Conservation (phyloP, 2,113 vertebrate genomes). For the Ptychochromis oligacanthus region DNA sequence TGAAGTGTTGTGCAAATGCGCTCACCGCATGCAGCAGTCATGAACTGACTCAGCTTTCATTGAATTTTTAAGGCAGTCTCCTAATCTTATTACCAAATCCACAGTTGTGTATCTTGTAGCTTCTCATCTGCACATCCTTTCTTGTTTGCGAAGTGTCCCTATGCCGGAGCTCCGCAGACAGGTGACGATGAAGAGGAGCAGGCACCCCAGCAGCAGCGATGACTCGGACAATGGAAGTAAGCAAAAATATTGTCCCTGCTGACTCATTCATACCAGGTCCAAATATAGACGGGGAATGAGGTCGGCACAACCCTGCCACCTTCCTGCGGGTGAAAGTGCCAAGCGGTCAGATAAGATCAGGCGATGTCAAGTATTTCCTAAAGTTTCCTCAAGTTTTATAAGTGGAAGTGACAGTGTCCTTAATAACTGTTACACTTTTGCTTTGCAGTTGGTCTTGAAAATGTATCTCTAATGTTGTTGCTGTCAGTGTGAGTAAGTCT, state of each 20-base stretch:
- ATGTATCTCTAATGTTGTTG: neutral
- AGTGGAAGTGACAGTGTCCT: neutral
- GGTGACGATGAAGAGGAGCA: conserved; percentile 92
- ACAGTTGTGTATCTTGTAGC: neutral
- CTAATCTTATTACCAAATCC: neutral
- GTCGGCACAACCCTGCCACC: neutral
- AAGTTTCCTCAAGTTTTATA: neutral
- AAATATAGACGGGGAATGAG: conserved; percentile 32
- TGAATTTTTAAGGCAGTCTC: neutral
- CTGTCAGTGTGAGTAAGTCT: neutral
- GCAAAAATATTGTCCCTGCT: conserved; percentile 58
- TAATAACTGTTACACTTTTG: neutral
- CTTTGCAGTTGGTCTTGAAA: neutral
- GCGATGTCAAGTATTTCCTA: neutral
- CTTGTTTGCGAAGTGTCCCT: conserved; percentile 21
- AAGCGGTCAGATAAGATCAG: neutral
- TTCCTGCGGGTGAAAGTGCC: neutral
- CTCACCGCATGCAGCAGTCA: neutral
- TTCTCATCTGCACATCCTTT: neutral
- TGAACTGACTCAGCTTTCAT: neutral
- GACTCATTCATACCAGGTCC: neutral
- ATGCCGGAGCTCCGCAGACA: conserved; percentile 35
- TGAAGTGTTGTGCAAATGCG: neutral
- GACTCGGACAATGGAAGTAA: conserved; percentile 99
- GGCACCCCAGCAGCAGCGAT: conserved; percentile 93